Evolutionary conservation across 2,797 vertebrate genomes (phyloP), one percentile per base, ranked within the genome.

Genomic region (Pseudopleuronectes americanus): DNA sequence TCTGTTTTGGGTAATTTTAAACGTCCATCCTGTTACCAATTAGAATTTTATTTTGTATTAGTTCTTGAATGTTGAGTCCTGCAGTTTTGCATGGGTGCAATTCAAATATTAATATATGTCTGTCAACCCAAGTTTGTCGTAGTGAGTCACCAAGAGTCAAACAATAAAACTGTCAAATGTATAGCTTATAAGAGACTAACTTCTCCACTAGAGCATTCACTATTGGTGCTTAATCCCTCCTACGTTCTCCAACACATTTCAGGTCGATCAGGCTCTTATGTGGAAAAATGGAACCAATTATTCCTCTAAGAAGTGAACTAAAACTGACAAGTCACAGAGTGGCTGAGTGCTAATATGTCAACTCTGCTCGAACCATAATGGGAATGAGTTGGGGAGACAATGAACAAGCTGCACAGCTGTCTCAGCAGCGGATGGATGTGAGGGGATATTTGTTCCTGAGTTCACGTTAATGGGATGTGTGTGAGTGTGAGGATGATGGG

Each of bases 311-410:
- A 57, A 2, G 1, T 41, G 48, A 84, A 75, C 56, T 43, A 47
- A 57, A 65, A 10, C 22, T 66, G 52, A 60, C 24, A 45, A 48
- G 57, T 54, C 16, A 36, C 38, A 52, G 7, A 62, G 48, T 19
- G 57, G 47, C 52, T 60, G 28, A 66, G 17, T 5, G 57, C 31
- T 70, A 57, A 77, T 76, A 31, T 71, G 78, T 64, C 64, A 70
- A 1, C 21, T 74, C 60, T 31, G 58, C 6, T 64, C 61, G 56
- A 72, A 33, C 51, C 13, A 43, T 53, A 52, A 67, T 49, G 55
- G 31, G 23, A 70, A 57, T 19, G 43, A 45, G 16, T 19, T 41
- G 8, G 26, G 17, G 53, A 77, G 62, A 79, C 22, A 45, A 45
- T 71, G 38, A 52, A 49, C 62, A 16, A 8, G 31, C 67, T 70